Conservation (phyloP, 2,797 vertebrate species). For the Amphiprion clarkii region DNA sequence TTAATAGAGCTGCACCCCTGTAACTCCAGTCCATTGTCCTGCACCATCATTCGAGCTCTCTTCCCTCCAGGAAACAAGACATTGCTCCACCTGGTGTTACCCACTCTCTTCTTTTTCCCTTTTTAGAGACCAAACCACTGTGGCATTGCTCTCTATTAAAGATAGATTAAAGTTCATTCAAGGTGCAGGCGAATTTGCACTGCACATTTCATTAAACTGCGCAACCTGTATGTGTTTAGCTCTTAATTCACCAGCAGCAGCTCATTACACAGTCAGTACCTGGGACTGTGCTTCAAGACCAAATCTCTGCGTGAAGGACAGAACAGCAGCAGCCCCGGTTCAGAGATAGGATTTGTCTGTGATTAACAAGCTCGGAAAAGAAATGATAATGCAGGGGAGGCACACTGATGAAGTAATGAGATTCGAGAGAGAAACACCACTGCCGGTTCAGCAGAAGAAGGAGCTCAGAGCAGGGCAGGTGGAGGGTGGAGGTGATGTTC, state of each 20-base stretch:
- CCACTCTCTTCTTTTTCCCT: neutral
- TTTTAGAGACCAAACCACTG: neutral
- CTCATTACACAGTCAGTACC: constrained; percentile 26
- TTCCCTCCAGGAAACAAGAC: neutral
- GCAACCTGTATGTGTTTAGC: constrained; percentile 25
- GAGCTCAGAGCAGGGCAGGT: neutral
- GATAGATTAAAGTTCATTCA: neutral
- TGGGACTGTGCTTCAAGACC: neutral
- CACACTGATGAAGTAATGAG: constrained; percentile 13
- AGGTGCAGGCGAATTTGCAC: constrained; percentile 8
- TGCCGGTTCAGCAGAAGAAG: neutral
- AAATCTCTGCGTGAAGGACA: constrained; percentile 9
- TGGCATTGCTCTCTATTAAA: neutral
- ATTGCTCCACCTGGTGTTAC: neutral
- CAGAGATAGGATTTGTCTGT: constrained; percentile 17
- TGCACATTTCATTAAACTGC: constrained; percentile 3
- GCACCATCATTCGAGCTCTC: neutral
- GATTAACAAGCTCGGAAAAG: constrained; percentile 13
- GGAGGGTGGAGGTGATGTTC: constrained; percentile 5
- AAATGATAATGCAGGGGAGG: constrained; percentile 1
- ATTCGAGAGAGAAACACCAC: neutral
- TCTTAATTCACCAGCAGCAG: constrained; percentile 31
- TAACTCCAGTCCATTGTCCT: neutral
- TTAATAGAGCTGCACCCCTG: constrained; percentile 25
- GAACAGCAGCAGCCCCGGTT: neutral